Evolutionary conservation across 2,113 vertebrate species (phyloP).

Genomic region (Todiramphus saurophagus): DNA sequence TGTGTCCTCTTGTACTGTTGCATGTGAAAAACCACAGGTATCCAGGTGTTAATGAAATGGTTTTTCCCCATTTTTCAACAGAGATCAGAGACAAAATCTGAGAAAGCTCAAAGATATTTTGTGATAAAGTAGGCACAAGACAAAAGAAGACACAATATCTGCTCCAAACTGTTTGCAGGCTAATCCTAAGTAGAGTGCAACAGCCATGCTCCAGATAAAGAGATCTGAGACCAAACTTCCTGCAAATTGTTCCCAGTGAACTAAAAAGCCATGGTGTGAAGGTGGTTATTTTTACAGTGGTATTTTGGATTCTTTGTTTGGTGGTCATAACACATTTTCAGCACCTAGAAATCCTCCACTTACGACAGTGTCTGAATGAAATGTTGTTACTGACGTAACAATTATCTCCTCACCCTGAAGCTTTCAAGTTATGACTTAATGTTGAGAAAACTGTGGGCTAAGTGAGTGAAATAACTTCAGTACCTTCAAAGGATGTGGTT

Average conservation of each 20-base stretch:
- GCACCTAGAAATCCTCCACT: slow-evolving; percentile 13
- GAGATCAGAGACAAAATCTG: background rate
- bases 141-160: background rate
- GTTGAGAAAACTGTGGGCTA: slow-evolving; percentile 64
- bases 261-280: background rate
- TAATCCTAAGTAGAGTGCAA: background rate
- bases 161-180: background rate
- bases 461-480: slow-evolving; percentile 51
- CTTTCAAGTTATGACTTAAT: slow-evolving; percentile 56
- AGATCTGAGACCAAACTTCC: background rate
- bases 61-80: background rate
- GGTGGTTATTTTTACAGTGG: slow-evolving; percentile 1
- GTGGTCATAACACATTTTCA: slow-evolving; percentile 37
- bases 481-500: slow-evolving; percentile 68
- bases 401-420: slow-evolving; percentile 33
- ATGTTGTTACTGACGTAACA: slow-evolving; percentile 58
- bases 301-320: slow-evolving; percentile 24
- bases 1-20: background rate
- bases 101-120: background rate
- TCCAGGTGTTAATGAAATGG: background rate
- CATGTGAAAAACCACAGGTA: background rate
- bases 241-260: background rate
- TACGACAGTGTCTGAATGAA: slow-evolving; percentile 41
- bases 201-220: background rate
- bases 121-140: background rate